phyloP scores from a whole-genome alignment of 2,888 invertebrate genomes.

The Cantharis nigra region DNA sequence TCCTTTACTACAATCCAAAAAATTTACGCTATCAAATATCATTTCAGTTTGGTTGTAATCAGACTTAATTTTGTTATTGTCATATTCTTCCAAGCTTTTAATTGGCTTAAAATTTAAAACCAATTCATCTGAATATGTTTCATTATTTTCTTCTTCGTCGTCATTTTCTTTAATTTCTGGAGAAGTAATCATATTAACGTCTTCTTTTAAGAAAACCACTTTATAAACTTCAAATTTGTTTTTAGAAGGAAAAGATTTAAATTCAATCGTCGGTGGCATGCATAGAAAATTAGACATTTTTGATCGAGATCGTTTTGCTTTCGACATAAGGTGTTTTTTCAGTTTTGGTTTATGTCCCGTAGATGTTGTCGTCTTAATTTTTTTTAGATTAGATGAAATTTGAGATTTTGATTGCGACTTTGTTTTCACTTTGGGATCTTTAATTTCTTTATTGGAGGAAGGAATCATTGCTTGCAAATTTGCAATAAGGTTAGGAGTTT shows the following conservation, averaged over 20 bases:
- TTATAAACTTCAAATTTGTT: neutral
- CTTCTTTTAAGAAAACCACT: neutral
- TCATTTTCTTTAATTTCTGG: neutral
- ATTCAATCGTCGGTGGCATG: neutral
- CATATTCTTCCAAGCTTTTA: slow-evolving; percentile 7
- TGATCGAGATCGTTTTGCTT: neutral
- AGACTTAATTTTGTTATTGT: neutral
- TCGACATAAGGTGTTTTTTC: neutral
- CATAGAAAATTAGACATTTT: neutral
- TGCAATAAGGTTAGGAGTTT: neutral
- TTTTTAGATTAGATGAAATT: neutral
- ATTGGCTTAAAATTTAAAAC: neutral
- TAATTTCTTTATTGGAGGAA: neutral
- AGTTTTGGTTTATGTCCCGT: neutral
- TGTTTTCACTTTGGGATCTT: neutral
- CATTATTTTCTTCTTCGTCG: neutral
- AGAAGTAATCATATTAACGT: neutral
- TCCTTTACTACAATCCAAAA: neutral
- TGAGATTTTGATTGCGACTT: neutral
- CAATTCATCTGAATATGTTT: neutral
- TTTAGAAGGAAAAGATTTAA: neutral
- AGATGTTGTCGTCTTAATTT: neutral
- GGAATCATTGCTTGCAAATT: neutral
- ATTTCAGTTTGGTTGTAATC: neutral
- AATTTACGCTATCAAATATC: neutral